Conservation (phyloP, 2,888 invertebrate species). For the Odontomyia ornata region DNA sequence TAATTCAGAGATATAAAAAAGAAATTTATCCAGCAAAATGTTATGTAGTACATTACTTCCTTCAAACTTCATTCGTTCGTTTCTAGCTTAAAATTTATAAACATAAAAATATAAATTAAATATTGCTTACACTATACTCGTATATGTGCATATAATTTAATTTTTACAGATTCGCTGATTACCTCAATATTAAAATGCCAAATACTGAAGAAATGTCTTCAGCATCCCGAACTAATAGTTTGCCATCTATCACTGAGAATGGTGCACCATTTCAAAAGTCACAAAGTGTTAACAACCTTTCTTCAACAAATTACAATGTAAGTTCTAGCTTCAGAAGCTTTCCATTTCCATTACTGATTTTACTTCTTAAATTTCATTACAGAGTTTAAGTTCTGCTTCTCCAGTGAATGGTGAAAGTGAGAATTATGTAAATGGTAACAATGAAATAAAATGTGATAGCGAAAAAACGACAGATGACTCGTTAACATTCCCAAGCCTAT, state of each 20-base stretch:
- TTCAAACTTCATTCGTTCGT: too few species aligned
- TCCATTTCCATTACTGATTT: not conserved
- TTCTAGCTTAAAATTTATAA: too few species aligned
- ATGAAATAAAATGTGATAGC: conserved; percentile 13
- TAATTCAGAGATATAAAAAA: too few species aligned
- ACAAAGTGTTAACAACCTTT: conserved; percentile 24
- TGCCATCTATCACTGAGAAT: conserved; percentile 29
- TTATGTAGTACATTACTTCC: too few species aligned
- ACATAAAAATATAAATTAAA: too few species aligned
- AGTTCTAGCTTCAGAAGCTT: not conserved
- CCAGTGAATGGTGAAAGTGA: not conserved
- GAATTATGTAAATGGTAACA: not conserved
- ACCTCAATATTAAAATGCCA: conserved; percentile 34
- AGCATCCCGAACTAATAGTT: conserved; percentile 19
- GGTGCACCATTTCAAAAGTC: conserved; percentile 15
- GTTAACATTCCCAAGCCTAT: conserved; percentile 23
- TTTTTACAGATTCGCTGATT: conserved; percentile 32
- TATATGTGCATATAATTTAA: too few species aligned
- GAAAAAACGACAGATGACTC: conserved; percentile 31
- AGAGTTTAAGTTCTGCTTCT: not conserved
- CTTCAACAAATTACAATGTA: conserved; percentile 19
- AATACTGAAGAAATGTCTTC: conserved; percentile 29
- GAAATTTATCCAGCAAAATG: too few species aligned
- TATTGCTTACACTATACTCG: too few species aligned
- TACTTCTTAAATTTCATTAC: not conserved